Conservation (phyloP, 2,113 vertebrate species). For the Tringa solitaria region DNA sequence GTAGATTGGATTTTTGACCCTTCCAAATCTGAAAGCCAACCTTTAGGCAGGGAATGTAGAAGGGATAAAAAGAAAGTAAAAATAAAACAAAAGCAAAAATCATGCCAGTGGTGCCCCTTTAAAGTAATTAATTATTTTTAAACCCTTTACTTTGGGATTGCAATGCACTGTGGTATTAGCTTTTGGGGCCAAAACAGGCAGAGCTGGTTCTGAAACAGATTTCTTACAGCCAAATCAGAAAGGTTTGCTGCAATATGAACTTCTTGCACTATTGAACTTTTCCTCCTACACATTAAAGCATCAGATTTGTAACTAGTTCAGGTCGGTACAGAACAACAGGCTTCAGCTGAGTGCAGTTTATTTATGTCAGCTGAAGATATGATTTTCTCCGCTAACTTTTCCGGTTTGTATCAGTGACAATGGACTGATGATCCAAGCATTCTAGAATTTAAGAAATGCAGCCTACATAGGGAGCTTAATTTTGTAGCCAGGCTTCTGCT, state of each 20-base stretch:
- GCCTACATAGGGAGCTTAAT: neutral
- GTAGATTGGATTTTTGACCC: neutral
- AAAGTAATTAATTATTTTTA: slow-evolving; percentile 37
- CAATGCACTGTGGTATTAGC: neutral
- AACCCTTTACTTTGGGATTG: neutral
- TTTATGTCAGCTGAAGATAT: neutral
- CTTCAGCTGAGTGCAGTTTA: neutral
- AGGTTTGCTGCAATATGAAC: neutral
- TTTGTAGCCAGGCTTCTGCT: neutral
- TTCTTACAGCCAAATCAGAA: neutral
- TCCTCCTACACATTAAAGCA: neutral
- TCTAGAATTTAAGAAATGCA: neutral
- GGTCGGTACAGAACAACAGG: neutral
- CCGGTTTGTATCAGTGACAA: neutral
- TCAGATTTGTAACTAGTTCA: neutral
- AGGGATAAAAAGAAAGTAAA: neutral
- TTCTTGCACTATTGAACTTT: slow-evolving; percentile 12
- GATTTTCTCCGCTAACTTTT: neutral
- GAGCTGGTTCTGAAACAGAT: neutral
- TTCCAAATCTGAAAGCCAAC: neutral
- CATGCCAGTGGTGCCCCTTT: neutral
- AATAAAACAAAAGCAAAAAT: neutral
- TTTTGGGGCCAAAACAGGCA: neutral
- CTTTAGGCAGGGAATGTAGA: neutral
- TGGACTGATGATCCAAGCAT: neutral